Percentiles rank a stretch among this genome's conserved stretches.
Evolutionary conservation across 2,113 vertebrate genomes (phyloP).

Genomic region (Xiphophorus maculatus): DNA sequence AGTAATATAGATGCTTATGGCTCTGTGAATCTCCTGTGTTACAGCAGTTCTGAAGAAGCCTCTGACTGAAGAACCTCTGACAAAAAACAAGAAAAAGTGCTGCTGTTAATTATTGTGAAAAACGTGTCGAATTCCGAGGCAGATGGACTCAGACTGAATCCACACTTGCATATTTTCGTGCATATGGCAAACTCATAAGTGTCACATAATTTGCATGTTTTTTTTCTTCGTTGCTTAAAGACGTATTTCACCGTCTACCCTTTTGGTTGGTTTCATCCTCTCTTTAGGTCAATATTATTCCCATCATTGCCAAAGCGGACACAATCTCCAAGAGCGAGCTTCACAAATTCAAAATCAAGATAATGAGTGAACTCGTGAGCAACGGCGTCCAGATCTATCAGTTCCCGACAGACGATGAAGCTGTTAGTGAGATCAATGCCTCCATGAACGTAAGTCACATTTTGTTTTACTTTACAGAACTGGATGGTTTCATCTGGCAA

Average conservation of each 20-base stretch:
- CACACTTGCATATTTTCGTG: not conserved
- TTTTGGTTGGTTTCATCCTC: not conserved
- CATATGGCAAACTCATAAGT: not conserved
- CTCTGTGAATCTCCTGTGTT: too few species aligned
- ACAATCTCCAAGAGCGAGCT: conserved; percentile 98
- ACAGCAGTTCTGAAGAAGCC: too few species aligned
- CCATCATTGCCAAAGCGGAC: conserved; percentile 97
- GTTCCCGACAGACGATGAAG: conserved; percentile 94
- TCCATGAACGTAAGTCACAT: conserved; percentile 93
- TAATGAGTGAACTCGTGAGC: conserved; percentile 98
- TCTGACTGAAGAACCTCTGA: too few species aligned
- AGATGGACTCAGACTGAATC: too few species aligned
- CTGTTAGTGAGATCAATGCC: conserved; percentile 93
- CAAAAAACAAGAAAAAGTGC: too few species aligned
- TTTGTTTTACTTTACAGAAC: too few species aligned
- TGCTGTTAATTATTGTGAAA: too few species aligned
- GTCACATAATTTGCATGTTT: too few species aligned
- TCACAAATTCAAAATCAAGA: conserved; percentile 99
- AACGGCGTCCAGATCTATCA: conserved; percentile 99
- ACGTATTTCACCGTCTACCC: not conserved
- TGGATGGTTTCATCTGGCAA: not conserved
- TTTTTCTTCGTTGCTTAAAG: too few species aligned
- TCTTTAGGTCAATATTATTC: conserved; percentile 94
- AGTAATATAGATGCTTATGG: too few species aligned
- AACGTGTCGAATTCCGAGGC: too few species aligned